Evolutionary conservation across 2,113 vertebrate species (phyloP).

Genomic region (Heptranchias perlo): DNA sequence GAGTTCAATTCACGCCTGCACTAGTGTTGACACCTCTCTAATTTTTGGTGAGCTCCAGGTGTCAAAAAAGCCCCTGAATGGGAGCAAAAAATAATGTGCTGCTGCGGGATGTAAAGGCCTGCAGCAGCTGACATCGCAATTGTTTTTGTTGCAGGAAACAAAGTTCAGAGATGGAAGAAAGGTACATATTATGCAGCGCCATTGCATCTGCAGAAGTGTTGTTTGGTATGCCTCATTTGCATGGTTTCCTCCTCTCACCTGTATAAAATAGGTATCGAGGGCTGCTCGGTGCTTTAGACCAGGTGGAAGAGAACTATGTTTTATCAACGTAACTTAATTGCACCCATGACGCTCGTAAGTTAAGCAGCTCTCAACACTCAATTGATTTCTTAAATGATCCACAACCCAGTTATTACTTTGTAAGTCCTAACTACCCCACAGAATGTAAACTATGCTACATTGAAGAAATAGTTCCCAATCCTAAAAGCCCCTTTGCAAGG

Average conservation of each 20-base stretch:
- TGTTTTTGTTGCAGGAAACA: background rate
- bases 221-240: background rate
- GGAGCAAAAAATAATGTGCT: background rate
- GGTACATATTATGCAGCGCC: background rate
- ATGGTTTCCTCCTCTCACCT: background rate
- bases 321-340: background rate
- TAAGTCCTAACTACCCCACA: background rate
- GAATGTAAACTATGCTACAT: background rate
- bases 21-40: background rate
- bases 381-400: background rate
- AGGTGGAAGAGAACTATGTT: background rate
- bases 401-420: background rate
- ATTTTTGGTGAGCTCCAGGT: background rate
- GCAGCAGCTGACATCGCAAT: background rate
- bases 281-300: background rate
- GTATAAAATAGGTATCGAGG: background rate
- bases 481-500: background rate
- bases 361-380: background rate
- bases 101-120: background rate
- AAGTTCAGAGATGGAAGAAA: background rate
- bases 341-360: background rate
- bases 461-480: background rate
- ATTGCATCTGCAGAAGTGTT: background rate
- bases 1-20: too few relatives aligned
- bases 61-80: background rate